Evolutionary conservation across 1,140 invertebrate species (phyloP).

Genomic region (Venturia canescens): DNA sequence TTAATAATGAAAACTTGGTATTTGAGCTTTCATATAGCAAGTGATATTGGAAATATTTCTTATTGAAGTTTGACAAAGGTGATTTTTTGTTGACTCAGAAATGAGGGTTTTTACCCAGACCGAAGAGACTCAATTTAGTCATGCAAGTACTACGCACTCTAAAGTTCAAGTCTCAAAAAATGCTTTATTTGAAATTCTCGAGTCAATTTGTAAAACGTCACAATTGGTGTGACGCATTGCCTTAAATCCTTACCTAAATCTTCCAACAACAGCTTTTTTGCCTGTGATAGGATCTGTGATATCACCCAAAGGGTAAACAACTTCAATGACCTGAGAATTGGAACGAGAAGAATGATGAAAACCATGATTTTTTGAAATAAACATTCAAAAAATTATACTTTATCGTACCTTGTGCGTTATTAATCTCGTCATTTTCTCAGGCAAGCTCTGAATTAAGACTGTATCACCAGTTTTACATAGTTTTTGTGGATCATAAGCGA

Average conservation of each 20-base stretch:
- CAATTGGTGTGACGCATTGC: not conserved
- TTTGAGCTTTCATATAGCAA: too few species aligned
- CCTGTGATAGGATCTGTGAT: slow-evolving; percentile 89
- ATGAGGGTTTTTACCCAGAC: too few species aligned
- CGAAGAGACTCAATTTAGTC: too few species aligned
- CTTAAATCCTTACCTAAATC: slow-evolving; percentile 78
- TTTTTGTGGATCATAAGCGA: slow-evolving; percentile 87
- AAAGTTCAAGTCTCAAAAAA: too few species aligned
- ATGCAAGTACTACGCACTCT: too few species aligned
- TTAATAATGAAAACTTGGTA: too few species aligned
- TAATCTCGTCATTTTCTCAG: slow-evolving; percentile 83
- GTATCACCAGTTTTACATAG: slow-evolving; percentile 89
- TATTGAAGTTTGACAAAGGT: too few species aligned
- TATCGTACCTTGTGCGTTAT: slow-evolving; percentile 83
- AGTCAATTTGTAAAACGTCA: not conserved
- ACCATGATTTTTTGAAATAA: not conserved
- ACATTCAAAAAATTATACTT: too few species aligned
- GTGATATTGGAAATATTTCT: too few species aligned
- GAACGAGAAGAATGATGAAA: not conserved
- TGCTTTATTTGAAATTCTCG: too few species aligned
- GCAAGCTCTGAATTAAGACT: slow-evolving; percentile 86
- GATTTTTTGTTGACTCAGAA: too few species aligned
- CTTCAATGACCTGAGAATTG: slow-evolving; percentile 80
- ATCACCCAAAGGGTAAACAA: slow-evolving; percentile 89
- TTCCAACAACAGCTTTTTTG: slow-evolving; percentile 84